These are phyloP conservation scores for Cyclophora punctaria DNA, from an alignment of 2,888 invertebrate species.

Conservation along the genomic window DNA sequence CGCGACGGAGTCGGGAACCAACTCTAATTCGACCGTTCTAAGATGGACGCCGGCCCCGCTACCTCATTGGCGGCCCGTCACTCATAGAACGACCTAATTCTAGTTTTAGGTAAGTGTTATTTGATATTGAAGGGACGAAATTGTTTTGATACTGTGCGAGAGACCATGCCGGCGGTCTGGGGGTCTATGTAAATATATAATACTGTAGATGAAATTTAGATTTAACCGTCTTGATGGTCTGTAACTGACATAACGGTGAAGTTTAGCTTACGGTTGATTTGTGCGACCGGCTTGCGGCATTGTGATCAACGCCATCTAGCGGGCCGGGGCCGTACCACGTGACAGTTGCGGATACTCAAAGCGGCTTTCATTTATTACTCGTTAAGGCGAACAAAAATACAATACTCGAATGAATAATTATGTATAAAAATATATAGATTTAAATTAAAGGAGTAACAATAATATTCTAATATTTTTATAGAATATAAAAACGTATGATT, in stretches of 20 bases:
- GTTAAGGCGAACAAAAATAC: constrained; percentile 51
- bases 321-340: constrained; percentile 1
- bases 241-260: constrained; percentile 10
- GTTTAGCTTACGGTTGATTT: constrained; percentile 27
- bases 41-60: constrained; percentile 67
- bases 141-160: constrained; percentile 1
- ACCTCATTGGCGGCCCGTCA: constrained; percentile 66
- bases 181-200: constrained; percentile 48
- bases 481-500: constrained; percentile 66
- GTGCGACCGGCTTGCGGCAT: constrained; percentile 28
- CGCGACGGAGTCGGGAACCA: constrained; percentile 1
- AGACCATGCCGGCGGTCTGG: constrained; percentile 14
- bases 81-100: constrained; percentile 48
- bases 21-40: constrained; percentile 28
- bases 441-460: constrained; percentile 44
- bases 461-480: constrained; percentile 75
- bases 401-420: constrained; percentile 63
- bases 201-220: constrained; percentile 49
- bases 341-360: constrained; percentile 29
- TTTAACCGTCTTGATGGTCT: constrained; percentile 36
- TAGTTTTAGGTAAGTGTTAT: neutral
- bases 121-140: neutral
- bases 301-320: constrained; percentile 31
- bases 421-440: constrained; percentile 55
- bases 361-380: constrained; percentile 35